Evolutionary conservation across 2,888 invertebrate species (phyloP).

Genomic region (Trichogramma evanescens): DNA sequence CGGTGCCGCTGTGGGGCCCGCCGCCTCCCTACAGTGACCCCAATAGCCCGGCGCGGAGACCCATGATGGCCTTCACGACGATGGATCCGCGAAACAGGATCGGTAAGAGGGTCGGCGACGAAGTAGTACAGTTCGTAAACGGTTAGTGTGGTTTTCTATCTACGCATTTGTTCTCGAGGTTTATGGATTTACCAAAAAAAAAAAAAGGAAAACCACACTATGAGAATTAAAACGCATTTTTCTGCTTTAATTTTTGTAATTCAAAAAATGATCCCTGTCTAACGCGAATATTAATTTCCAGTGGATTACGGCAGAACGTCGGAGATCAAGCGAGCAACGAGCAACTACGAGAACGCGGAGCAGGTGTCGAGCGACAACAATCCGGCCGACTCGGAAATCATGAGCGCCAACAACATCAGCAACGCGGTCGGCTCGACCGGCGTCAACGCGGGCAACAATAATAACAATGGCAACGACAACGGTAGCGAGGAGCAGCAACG

Average conservation of each 20-base stretch:
- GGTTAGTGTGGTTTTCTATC: background rate
- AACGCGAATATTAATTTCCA: background rate
- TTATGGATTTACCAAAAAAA: too few species aligned
- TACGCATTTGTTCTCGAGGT: too few species aligned
- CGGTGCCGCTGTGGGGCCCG: slow-evolving; percentile 67
- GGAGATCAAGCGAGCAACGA: slow-evolving; percentile 35
- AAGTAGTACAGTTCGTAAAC: slow-evolving; percentile 9
- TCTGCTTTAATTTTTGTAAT: background rate
- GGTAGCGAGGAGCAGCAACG: background rate
- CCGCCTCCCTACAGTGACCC: slow-evolving; percentile 84
- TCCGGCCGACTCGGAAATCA: slow-evolving; percentile 8
- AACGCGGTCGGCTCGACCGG: background rate
- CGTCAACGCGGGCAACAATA: background rate
- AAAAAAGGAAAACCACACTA: too few species aligned
- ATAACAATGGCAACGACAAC: background rate
- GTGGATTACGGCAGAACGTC: slow-evolving; percentile 31
- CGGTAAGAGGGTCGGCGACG: slow-evolving; percentile 35
- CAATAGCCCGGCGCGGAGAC: slow-evolving; percentile 60
- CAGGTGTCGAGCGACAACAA: slow-evolving; percentile 29
- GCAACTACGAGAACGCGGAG: slow-evolving; percentile 45
- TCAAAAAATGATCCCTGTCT: background rate
- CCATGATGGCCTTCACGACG: slow-evolving; percentile 33
- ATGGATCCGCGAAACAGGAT: slow-evolving; percentile 47
- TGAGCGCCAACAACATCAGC: too few species aligned
- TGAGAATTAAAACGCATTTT: too few species aligned